Conservation (phyloP, 2,797 vertebrate species). For the Poliocrania exsul region DNA sequence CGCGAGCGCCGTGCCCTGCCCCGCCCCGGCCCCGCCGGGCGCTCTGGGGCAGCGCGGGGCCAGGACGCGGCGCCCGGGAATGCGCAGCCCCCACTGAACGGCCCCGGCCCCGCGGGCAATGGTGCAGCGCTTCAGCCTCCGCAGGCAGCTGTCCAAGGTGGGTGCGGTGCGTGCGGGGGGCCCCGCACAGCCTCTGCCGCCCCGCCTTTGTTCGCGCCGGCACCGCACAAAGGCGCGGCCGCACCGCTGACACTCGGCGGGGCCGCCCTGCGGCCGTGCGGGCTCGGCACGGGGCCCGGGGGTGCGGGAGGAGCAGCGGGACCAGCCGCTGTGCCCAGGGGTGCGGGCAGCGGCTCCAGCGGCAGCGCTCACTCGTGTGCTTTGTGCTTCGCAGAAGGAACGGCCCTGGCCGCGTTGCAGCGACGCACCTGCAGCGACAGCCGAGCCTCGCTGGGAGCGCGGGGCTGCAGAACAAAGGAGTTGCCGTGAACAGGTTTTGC, state of each 20-base stretch:
- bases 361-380: not conserved
- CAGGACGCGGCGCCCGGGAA: not conserved
- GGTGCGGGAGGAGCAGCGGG: not conserved
- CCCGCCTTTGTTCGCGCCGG: not conserved
- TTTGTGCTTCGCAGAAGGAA: not conserved
- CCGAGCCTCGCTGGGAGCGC: not conserved
- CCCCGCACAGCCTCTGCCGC: not conserved
- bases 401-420: not conserved
- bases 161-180: constrained; percentile 41
- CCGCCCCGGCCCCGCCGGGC: no score
- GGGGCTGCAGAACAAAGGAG: constrained; percentile 42
- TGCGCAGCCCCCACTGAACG: not conserved
- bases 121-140: constrained; percentile 94
- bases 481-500: not conserved
- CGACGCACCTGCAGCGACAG: not conserved
- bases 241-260: not conserved
- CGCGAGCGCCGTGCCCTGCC: no score
- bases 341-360: no score
- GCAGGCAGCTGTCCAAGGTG: constrained; percentile 95
- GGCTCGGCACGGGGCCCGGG: not conserved
- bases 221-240: not conserved
- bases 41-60: not conserved
- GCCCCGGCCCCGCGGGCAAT: constrained; percentile 74
- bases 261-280: not conserved
- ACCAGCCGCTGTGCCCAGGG: no score